These are phyloP conservation scores for Creontiades dilutus DNA, from an alignment of 2,888 invertebrate species.

Conservation along the genomic window DNA sequence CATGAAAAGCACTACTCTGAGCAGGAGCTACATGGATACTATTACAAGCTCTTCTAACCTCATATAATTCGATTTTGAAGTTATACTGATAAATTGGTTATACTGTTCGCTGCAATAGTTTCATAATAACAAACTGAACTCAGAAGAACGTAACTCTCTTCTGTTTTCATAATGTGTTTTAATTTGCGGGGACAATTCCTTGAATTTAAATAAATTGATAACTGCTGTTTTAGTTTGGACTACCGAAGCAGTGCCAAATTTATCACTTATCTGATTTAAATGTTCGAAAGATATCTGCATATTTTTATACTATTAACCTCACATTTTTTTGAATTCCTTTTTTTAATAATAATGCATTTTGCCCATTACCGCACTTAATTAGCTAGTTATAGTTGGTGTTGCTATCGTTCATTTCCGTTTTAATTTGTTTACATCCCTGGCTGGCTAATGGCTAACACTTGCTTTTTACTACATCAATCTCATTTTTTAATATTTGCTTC, in stretches of 20 bases:
- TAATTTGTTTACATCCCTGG: constrained; percentile 71
- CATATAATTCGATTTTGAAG: too few species aligned
- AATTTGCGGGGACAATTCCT: too few species aligned
- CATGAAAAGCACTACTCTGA: too few species aligned
- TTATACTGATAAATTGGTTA: too few species aligned
- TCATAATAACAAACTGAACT: too few species aligned
- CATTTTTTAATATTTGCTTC: constrained; percentile 62
- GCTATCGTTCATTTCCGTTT: constrained; percentile 35
- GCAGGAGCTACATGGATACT: too few species aligned
- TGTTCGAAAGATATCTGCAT: constrained; percentile 71
- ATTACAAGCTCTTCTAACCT: too few species aligned
- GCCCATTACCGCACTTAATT: constrained; percentile 57
- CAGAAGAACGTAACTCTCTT: too few species aligned
- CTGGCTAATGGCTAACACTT: constrained; percentile 73
- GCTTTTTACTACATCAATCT: constrained; percentile 65
- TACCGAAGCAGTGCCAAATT: constrained; percentile 30
- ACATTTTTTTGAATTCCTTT: constrained; percentile 62
- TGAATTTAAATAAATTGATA: too few species aligned
- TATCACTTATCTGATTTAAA: not conserved
- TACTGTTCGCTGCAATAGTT: too few species aligned
- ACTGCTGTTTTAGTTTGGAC: too few species aligned
- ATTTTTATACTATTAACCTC: constrained; percentile 42
- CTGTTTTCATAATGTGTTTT: too few species aligned
- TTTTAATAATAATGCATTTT: constrained; percentile 58
- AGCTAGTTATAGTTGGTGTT: constrained; percentile 61